These are phyloP conservation scores for Chromoteleia sp. DNA, from an alignment of 2,888 invertebrate species.

Conservation along the genomic window DNA sequence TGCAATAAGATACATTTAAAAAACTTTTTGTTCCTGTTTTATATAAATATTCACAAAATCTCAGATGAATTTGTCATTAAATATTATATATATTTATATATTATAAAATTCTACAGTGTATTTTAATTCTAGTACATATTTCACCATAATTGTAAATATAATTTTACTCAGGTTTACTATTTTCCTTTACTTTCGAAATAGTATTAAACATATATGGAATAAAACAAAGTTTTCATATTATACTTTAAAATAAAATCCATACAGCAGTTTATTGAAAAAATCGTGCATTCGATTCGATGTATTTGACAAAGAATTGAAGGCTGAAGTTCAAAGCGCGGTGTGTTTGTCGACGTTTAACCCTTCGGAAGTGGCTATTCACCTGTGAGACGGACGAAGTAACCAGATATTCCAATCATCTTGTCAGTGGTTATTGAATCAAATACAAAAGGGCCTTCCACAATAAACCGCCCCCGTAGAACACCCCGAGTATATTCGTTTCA, in stretches of 20 bases:
- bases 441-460: slow-evolving; percentile 82
- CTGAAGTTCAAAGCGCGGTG: slow-evolving; percentile 42
- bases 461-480: slow-evolving; percentile 83
- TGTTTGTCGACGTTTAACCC: slow-evolving; percentile 77
- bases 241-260: slow-evolving; percentile 1
- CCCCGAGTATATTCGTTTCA: slow-evolving; percentile 71
- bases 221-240: slow-evolving; percentile 11
- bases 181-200: no score
- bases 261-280: background rate
- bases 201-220: no score
- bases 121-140: no score
- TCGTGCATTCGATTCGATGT: slow-evolving; percentile 6
- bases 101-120: no score
- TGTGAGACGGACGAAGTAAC: slow-evolving; percentile 77
- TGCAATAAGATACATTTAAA: no score
- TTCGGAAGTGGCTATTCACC: slow-evolving; percentile 77
- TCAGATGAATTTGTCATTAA: no score
- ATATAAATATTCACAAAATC: no score
- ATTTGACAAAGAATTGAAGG: slow-evolving; percentile 42
- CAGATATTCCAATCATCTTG: slow-evolving; percentile 83
- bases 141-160: no score
- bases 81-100: no score
- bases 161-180: no score
- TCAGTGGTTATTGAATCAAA: slow-evolving; percentile 81
- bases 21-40: no score